phyloP scores from a whole-genome alignment of 1,140 invertebrate genomes.

The Brachionus calyciflorus region DNA sequence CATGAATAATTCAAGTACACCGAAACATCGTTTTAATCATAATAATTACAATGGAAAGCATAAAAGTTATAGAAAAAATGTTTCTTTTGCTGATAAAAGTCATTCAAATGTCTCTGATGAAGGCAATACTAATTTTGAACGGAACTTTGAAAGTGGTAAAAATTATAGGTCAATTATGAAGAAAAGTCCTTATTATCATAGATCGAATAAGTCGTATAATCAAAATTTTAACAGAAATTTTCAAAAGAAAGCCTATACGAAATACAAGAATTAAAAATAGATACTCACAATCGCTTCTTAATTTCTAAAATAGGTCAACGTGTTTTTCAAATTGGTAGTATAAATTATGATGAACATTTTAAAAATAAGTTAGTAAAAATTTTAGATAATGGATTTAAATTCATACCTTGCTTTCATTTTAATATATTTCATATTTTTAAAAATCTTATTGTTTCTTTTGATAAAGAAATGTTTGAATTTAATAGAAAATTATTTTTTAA shows the following conservation, averaged over 20 bases:
- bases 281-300: not conserved
- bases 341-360: no score
- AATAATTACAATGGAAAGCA: constrained; percentile 5
- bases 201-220: not conserved
- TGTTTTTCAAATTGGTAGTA: no score
- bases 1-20: not conserved
- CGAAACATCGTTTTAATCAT: not conserved
- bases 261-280: not conserved
- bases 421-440: constrained; percentile 34
- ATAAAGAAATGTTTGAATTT: no score
- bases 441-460: not conserved
- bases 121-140: not conserved
- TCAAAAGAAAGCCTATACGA: not conserved
- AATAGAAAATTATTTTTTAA: not conserved
- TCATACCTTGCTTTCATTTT: constrained; percentile 19
- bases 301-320: no score
- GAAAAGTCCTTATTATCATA: not conserved
- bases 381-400: no score
- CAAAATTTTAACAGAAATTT: not conserved
- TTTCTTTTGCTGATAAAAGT: not conserved
- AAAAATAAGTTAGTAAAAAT: no score
- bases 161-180: not conserved
- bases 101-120: not conserved
- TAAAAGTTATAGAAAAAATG: not conserved
- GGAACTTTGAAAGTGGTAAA: not conserved